These are phyloP conservation scores for Nemopilema nomurai DNA, from an alignment of 30 jellyfish, hydroid and myxozoan species.

Conservation along the genomic window DNA sequence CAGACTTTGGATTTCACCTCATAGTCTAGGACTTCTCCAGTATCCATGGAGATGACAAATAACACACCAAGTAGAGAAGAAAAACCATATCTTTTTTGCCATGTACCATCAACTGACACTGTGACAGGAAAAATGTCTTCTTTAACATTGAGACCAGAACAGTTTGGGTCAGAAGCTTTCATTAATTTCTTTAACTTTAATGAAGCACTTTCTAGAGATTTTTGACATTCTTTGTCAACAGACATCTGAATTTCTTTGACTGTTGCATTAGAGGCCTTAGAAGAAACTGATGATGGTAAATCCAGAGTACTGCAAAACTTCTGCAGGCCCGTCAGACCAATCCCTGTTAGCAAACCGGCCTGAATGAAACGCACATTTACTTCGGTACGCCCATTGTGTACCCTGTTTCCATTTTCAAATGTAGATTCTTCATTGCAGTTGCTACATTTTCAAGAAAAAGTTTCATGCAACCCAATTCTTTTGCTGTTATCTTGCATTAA, in stretches of 20 bases:
- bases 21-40: not conserved
- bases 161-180: not conserved
- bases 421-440: slow-evolving; percentile 5
- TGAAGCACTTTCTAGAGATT: not conserved
- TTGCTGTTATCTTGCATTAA: slow-evolving; percentile 21
- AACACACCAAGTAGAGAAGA: not conserved
- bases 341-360: not conserved
- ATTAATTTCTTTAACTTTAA: not conserved
- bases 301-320: not conserved
- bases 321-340: not conserved
- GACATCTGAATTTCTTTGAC: not conserved
- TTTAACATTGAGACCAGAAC: not conserved
- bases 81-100: not conserved
- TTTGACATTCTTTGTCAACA: not conserved
- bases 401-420: slow-evolving; percentile 13
- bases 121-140: not conserved
- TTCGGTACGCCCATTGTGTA: not conserved
- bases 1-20: not conserved
- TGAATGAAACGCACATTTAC: not conserved
- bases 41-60: not conserved
- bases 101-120: not conserved
- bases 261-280: not conserved
- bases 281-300: not conserved
- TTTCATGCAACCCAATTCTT: slow-evolving; percentile 13
- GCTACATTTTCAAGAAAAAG: not conserved